These are phyloP conservation scores for Lateolabrax maculatus DNA, from an alignment of 2,797 vertebrate species.

Conservation along the genomic window DNA sequence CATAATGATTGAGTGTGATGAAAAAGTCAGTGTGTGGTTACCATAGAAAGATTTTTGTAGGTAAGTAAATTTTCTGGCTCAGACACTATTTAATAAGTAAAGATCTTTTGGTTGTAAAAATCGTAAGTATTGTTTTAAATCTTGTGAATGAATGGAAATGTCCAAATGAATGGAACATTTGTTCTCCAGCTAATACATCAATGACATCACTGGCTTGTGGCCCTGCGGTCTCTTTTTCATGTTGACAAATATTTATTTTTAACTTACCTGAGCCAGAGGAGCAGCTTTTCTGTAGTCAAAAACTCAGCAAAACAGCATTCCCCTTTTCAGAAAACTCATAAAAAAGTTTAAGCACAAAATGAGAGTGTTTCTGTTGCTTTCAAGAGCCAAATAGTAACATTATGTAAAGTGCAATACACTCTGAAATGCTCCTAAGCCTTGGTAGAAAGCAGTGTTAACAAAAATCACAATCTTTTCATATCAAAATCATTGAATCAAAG, in stretches of 20 bases:
- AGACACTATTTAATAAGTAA: background rate
- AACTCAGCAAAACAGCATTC: constrained; percentile 20
- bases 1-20: background rate
- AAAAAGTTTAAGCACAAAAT: background rate
- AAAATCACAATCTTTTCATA: no score
- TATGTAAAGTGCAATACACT: background rate
- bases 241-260: constrained; percentile 47
- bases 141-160: constrained; percentile 8
- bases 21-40: background rate
- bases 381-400: background rate
- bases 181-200: constrained; percentile 1
- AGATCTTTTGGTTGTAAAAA: background rate
- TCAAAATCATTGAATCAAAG: background rate
- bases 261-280: constrained; percentile 6
- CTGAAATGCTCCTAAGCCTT: background rate
- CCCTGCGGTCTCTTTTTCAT: constrained; percentile 15
- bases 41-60: background rate
- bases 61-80: background rate
- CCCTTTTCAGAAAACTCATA: background rate
- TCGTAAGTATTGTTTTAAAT: background rate
- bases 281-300: constrained; percentile 29
- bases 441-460: background rate
- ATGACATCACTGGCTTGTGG: constrained; percentile 37
- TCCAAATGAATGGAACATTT: constrained; percentile 20
- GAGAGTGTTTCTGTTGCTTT: background rate